These are phyloP conservation scores for Bucorvus abyssinicus DNA, from an alignment of 2,797 vertebrate species.

Conservation along the genomic window DNA sequence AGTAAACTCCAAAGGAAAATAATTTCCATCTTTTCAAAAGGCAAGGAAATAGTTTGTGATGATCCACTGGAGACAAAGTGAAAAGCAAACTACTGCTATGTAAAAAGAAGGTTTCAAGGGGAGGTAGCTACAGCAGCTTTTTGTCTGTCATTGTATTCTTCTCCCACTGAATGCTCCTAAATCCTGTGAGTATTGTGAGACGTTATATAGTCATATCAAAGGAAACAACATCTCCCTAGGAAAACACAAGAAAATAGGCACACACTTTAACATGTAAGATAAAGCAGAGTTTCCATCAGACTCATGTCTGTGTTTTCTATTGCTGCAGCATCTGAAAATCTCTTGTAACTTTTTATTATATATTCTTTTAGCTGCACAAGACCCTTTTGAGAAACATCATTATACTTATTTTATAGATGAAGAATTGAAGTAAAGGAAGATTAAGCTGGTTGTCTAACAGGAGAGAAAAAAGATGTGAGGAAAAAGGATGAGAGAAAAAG, in stretches of 20 bases:
- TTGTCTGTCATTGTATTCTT: not conserved
- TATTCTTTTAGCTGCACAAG: not conserved
- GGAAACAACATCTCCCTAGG: not conserved
- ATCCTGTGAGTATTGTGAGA: not conserved
- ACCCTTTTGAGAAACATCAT: not conserved
- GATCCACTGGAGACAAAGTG: not conserved
- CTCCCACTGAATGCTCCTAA: not conserved
- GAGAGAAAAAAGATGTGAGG: not conserved
- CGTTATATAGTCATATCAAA: not conserved
- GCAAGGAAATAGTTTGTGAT: not conserved
- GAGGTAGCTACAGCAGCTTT: not conserved
- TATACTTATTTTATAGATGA: not conserved
- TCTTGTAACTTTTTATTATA: not conserved
- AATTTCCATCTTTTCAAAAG: not conserved
- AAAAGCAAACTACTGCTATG: not conserved
- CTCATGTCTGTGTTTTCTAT: not conserved
- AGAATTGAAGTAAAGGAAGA: not conserved
- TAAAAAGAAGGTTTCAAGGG: not conserved
- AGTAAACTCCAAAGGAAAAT: not conserved
- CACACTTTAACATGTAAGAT: not conserved
- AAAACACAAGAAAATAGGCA: not conserved
- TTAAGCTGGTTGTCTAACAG: not conserved
- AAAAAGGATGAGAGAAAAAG: not conserved
- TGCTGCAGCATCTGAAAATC: not conserved
- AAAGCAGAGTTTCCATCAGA: not conserved